Base-by-base conservation (phyloP, 2,888 invertebrate genomes). In the Lamproptera curius region DNA sequence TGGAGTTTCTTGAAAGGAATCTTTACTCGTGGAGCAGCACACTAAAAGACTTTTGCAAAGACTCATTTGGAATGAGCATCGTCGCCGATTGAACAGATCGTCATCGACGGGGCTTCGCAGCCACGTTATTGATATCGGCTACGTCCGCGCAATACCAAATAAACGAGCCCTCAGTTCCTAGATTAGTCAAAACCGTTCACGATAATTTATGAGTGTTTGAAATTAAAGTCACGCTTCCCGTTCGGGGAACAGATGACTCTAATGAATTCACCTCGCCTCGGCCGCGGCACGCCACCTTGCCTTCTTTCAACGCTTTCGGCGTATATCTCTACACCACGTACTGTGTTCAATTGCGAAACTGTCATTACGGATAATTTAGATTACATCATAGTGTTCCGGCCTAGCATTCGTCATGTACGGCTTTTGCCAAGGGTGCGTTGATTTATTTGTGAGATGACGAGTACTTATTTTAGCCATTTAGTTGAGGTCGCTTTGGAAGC, bases 191-290 rank as follows among this genome's bases (percentile, higher is more conserved):
- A 46, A 46, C 46, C 43, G 42, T 42, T 35, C 46, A 20, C 31
- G 16, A 42, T 37, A 16, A 42, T 31, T 39, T 39, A 39, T 34
- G 10, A 16, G 42, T 38, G 37, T 23, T 46, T 42, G 42, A 16
- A 42, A 57, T 55, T 48, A 45, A 11, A 38, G 50, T 45, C 50
- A 52, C 41, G 52, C 40, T 26, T 13, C 10, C 39, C 16, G 50
- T 48, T 51, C 53, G 40, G 14, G 42, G 43, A 50, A 53, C 50
- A 28, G 41, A 44, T 41, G 51, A 28, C 6, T 2, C 33, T 47
- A 42, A 42, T 47, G 28, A 42, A 47, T 47, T 47, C 47, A 37
- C n/a, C 46, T 46, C 46, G 11, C 17, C 11, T 44, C 23, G 16
- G 11, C 26, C 6, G 3, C 13, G 28, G 10, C 13, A 38, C 35